Conservation (phyloP, 2,113 vertebrate species). For the Baryphthengus martii region DNA sequence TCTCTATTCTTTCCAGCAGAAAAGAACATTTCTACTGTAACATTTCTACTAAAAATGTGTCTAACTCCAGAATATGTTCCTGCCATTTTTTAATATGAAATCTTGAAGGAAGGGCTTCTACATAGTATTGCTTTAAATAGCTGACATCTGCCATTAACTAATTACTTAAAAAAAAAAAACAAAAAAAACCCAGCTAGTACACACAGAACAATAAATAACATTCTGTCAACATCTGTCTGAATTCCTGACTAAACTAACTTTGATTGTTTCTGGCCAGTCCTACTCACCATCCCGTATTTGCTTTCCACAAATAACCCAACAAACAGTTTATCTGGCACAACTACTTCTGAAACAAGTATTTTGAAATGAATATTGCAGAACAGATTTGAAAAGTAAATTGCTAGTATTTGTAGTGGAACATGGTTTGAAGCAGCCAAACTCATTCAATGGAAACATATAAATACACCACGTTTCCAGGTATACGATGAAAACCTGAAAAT, state of each 20-base stretch:
- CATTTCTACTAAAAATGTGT: neutral
- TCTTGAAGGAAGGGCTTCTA: neutral
- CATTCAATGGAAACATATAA: neutral
- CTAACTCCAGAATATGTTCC: neutral
- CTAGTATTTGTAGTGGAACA: neutral
- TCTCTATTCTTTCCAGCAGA: neutral
- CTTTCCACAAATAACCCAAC: neutral
- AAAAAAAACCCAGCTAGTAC: neutral
- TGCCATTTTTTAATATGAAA: neutral
- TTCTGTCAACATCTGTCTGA: neutral
- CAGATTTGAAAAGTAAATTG: neutral
- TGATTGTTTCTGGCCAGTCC: neutral
- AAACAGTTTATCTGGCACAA: neutral
- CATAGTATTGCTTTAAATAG: neutral
- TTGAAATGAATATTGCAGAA: neutral
- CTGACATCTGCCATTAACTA: neutral
- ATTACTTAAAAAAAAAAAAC: neutral
- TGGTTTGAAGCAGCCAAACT: neutral
- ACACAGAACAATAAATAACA: neutral
- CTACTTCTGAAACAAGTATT: neutral
- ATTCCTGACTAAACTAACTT: neutral
- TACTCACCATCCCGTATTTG: neutral
- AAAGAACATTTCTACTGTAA: neutral
- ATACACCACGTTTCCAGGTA: neutral
- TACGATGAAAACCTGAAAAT: neutral